Percentiles rank a stretch among this genome's conserved stretches.
Evolutionary conservation across 2,888 invertebrate genomes (phyloP).

Genomic region (Acanthoscelides obtectus): DNA sequence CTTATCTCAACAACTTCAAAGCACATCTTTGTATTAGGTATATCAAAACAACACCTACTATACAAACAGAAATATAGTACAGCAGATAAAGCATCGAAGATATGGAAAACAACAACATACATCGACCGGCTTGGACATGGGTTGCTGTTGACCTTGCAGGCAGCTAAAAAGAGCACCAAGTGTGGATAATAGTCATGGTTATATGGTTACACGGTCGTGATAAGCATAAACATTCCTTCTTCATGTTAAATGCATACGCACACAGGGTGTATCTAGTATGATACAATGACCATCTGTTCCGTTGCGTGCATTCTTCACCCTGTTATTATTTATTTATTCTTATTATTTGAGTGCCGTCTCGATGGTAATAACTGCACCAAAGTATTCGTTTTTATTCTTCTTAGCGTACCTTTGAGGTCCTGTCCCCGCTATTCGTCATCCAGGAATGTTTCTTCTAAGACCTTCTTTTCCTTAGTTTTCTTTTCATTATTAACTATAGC

Average conservation of each 20-base stretch:
- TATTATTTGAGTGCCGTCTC: too few relatives aligned
- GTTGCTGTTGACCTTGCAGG: neutral
- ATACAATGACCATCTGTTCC: too few relatives aligned
- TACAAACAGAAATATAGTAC: neutral
- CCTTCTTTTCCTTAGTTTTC: too few relatives aligned
- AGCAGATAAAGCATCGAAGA: neutral
- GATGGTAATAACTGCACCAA: too few relatives aligned
- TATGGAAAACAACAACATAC: neutral
- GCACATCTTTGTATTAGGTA: neutral
- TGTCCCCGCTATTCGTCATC: too few relatives aligned
- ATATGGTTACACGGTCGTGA: neutral
- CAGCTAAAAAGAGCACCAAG: neutral
- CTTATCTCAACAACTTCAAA: neutral
- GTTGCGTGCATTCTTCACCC: too few relatives aligned
- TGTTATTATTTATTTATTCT: too few relatives aligned
- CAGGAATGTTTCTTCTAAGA: too few relatives aligned
- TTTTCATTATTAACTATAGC: too few relatives aligned
- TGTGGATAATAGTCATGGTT: neutral
- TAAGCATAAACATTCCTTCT: neutral
- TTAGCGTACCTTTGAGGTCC: too few relatives aligned
- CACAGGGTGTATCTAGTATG: neutral
- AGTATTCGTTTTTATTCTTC: too few relatives aligned
- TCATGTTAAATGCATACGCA: neutral
- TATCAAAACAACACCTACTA: neutral
- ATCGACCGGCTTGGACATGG: neutral